Percentiles rank a stretch among this genome's conserved stretches.
Evolutionary conservation across 2,797 vertebrate species (phyloP).

Genomic region (Epinephelus coioides): DNA sequence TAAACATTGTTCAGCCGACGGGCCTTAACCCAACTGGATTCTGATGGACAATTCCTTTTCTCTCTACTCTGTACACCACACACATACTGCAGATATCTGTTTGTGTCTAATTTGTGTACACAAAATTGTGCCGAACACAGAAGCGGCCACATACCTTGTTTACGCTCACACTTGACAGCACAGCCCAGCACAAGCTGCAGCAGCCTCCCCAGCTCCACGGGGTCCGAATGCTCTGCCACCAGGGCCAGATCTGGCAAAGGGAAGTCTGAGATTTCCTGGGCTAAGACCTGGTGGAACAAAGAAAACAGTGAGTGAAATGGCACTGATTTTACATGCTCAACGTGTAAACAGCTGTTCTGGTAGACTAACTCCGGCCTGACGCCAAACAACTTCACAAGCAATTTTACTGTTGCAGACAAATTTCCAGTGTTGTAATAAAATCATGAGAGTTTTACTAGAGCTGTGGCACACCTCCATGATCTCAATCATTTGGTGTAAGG

Average conservation of each 20-base stretch:
- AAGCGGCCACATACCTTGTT: conserved; percentile 89
- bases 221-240: conserved; percentile 90
- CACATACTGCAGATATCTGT: not conserved
- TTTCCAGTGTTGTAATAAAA: too few species aligned
- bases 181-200: conserved; percentile 97
- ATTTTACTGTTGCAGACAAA: too few species aligned
- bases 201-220: conserved; percentile 91
- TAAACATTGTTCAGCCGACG: conserved; percentile 25
- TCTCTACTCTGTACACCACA: not conserved
- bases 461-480: too few species aligned
- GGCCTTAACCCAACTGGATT: conserved; percentile 3
- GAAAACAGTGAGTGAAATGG: not conserved
- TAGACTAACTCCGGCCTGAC: not conserved
- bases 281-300: conserved; percentile 87
- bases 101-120: not conserved
- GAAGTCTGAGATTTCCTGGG: conserved; percentile 92
- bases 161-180: conserved; percentile 96
- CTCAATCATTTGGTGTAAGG: too few species aligned
- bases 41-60: not conserved
- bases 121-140: not conserved
- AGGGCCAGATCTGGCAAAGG: conserved; percentile 90
- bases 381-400: too few species aligned
- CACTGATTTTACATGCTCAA: not conserved
- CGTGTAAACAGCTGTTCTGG: not conserved
- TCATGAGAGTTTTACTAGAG: too few species aligned